A percentile compares a stretch with the other conserved stretches of the same genome.
These are phyloP conservation scores for Microchirus variegatus DNA, from an alignment of 2,797 vertebrate genomes.

Conservation along the genomic window DNA sequence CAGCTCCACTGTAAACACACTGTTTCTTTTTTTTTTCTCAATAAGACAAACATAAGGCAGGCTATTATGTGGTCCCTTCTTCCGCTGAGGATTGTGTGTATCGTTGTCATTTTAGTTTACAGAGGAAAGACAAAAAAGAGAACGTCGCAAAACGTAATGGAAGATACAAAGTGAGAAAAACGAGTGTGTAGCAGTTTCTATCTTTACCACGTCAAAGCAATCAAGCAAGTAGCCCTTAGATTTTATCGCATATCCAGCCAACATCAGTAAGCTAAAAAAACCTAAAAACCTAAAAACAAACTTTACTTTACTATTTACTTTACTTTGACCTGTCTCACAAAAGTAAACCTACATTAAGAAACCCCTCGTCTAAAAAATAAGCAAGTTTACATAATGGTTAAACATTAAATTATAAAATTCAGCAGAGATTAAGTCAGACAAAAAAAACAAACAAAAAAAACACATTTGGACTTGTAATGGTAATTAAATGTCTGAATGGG, in stretches of 20 bases:
- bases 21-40: constrained; percentile 28
- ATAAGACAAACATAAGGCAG: constrained; percentile 48
- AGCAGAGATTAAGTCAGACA: too few species aligned
- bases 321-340: neutral
- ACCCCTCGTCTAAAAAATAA: neutral
- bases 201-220: constrained; percentile 14
- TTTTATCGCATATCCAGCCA: neutral
- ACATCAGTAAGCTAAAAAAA: constrained; percentile 1
- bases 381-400: neutral
- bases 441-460: too few species aligned
- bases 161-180: neutral
- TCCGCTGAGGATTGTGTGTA: constrained; percentile 25
- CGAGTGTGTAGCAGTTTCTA: neutral
- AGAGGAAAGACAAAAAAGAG: constrained; percentile 13
- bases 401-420: too few species aligned
- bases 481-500: too few species aligned
- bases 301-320: neutral
- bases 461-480: too few species aligned
- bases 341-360: neutral
- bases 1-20: constrained; percentile 54
- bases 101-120: constrained; percentile 15
- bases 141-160: neutral
- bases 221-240: constrained; percentile 21
- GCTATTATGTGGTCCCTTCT: constrained; percentile 25
- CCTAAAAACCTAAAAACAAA: constrained; percentile 13